phyloP scores from a whole-genome alignment of 2,888 invertebrate species.

The Scotopteryx bipunctaria region DNA sequence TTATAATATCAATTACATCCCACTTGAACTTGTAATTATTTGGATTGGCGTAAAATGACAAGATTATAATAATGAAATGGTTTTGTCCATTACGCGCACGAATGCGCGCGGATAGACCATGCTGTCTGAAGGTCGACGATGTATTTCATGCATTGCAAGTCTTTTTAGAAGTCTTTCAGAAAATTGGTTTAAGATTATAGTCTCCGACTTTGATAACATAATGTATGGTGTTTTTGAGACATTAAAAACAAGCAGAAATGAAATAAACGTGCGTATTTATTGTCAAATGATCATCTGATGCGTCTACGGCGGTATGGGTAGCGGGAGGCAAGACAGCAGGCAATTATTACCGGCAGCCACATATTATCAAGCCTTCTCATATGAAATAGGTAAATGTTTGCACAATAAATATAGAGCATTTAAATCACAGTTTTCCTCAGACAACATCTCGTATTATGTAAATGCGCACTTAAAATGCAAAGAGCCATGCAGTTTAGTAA shows the following conservation, averaged over 20 bases:
- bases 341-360: no score
- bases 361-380: no score
- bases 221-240: no score
- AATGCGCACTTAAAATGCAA: slow-evolving; percentile 42
- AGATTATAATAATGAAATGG: slow-evolving; percentile 52
- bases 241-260: no score
- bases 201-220: no score
- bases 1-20: slow-evolving; percentile 10
- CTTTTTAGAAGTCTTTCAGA: neutral
- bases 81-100: slow-evolving; percentile 58
- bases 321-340: no score
- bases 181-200: neutral
- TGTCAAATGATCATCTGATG: no score
- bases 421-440: slow-evolving; percentile 10
- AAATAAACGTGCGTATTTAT: no score
- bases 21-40: slow-evolving; percentile 23
- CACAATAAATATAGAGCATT: neutral
- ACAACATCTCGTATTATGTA: slow-evolving; percentile 17
- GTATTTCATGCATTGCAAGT: slow-evolving; percentile 19
- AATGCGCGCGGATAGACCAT: slow-evolving; percentile 42
- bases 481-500: slow-evolving; percentile 33
- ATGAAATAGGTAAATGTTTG: neutral
- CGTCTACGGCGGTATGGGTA: no score
- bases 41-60: slow-evolving; percentile 51
- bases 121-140: slow-evolving; percentile 18